phyloP scores from a whole-genome alignment of 2,797 vertebrate genomes.

The Melanotaenia pygmaea region DNA sequence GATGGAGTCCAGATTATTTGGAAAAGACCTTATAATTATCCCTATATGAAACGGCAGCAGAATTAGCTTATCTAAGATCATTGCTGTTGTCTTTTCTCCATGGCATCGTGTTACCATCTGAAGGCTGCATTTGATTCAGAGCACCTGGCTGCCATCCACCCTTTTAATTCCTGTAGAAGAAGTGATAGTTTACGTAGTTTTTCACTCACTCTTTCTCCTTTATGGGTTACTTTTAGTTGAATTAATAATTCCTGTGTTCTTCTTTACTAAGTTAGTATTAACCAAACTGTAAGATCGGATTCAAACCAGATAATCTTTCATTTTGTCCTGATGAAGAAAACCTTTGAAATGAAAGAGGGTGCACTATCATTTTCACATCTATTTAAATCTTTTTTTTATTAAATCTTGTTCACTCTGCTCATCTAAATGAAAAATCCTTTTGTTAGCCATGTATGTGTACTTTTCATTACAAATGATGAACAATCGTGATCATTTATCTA shows the following conservation, averaged over 20 bases:
- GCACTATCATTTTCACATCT: not conserved
- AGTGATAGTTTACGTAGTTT: not conserved
- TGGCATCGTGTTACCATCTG: not conserved
- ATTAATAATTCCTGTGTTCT: not conserved
- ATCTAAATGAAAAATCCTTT: slow-evolving; percentile 9
- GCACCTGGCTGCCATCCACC: not conserved
- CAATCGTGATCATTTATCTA: slow-evolving; percentile 1
- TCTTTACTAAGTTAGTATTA: not conserved
- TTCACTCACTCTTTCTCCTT: not conserved
- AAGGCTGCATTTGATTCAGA: not conserved
- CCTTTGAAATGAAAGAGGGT: not conserved
- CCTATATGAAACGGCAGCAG: not conserved
- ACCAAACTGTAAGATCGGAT: not conserved
- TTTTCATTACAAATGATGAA: slow-evolving; percentile 8
- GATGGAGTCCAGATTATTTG: too few relatives aligned
- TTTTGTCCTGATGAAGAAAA: not conserved
- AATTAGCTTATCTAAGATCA: not conserved
- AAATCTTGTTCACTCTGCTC: not conserved
- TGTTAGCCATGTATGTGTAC: slow-evolving; percentile 6
- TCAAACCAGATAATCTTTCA: not conserved
- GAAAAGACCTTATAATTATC: not conserved
- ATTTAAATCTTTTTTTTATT: not conserved
- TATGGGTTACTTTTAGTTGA: not conserved
- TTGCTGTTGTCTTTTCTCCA: not conserved
- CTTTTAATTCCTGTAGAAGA: not conserved